A percentile compares a stretch with the other conserved stretches of the same genome.
Conservation (phyloP, 2,888 invertebrate species). For the Syritta pipiens region DNA sequence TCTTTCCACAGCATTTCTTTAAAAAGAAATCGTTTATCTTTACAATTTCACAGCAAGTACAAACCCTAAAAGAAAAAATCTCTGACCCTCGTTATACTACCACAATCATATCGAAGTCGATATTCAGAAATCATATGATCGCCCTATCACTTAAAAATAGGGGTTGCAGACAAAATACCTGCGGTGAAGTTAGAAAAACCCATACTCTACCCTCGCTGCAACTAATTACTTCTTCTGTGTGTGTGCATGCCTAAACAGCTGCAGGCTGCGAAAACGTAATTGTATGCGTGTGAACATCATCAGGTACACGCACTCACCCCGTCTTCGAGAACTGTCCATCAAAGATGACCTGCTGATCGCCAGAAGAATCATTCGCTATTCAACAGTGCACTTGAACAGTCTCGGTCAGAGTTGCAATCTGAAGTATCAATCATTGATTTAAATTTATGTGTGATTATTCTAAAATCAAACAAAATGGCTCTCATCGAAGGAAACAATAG, state of each 20-base stretch:
- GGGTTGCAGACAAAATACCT: not conserved
- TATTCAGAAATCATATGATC: not conserved
- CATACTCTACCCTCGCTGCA: not conserved
- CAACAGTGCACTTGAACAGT: constrained; percentile 46
- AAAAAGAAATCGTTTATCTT: too few relatives aligned
- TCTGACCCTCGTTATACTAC: not conserved
- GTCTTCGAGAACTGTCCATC: not conserved
- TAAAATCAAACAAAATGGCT: constrained; percentile 28
- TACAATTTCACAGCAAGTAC: too few relatives aligned
- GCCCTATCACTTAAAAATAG: not conserved
- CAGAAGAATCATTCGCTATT: constrained; percentile 19
- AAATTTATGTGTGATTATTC: not conserved
- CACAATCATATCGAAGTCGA: not conserved
- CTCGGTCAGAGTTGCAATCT: too few relatives aligned
- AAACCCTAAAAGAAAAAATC: not conserved
- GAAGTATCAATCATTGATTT: constrained; percentile 4
- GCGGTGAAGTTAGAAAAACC: not conserved
- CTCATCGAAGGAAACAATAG: constrained; percentile 14
- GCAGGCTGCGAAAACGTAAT: not conserved
- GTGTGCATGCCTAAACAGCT: not conserved
- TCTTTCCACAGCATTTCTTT: too few relatives aligned
- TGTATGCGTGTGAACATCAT: not conserved
- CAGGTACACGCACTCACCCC: not conserved
- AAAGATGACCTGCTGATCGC: not conserved
- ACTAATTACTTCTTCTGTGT: not conserved